These are phyloP conservation scores for Eupithecia centaureata DNA, from an alignment of 2,888 invertebrate species.

Conservation along the genomic window DNA sequence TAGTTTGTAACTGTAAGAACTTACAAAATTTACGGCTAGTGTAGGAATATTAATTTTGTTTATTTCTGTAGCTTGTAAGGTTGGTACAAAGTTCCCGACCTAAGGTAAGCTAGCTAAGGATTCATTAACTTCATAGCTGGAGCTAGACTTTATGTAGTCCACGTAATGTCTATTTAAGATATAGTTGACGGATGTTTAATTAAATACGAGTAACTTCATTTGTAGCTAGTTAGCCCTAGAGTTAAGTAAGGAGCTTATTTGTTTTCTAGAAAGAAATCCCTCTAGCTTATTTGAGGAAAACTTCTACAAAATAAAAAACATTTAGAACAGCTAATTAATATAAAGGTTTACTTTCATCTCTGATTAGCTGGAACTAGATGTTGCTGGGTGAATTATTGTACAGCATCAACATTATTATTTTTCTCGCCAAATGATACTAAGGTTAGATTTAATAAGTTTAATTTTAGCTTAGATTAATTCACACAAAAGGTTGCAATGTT, in stretches of 20 bases:
- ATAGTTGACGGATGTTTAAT: neutral
- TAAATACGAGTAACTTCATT: neutral
- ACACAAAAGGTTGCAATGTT: neutral
- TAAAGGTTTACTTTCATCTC: neutral
- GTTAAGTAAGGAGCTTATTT: neutral
- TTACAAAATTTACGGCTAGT: neutral
- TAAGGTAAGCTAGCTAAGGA: too few relatives aligned
- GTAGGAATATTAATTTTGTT: neutral
- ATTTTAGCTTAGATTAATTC: neutral
- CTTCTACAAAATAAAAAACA: neutral
- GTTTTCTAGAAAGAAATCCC: neutral
- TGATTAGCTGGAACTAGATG: too few relatives aligned
- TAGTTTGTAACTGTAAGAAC: slow-evolving; percentile 9
- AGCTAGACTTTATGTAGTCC: neutral
- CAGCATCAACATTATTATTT: too few relatives aligned
- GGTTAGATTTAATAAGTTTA: neutral
- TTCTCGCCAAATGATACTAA: too few relatives aligned
- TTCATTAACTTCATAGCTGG: neutral
- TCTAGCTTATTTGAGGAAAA: neutral
- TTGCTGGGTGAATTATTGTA: too few relatives aligned
- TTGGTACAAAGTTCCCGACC: neutral
- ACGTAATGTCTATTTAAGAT: neutral
- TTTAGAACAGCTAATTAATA: neutral
- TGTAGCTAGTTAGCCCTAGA: neutral
- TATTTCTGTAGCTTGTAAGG: too few relatives aligned